Evolutionary conservation across 2,888 invertebrate genomes (phyloP), one percentile per base, ranked within the genome.

Genomic region (Volucella zonaria): DNA sequence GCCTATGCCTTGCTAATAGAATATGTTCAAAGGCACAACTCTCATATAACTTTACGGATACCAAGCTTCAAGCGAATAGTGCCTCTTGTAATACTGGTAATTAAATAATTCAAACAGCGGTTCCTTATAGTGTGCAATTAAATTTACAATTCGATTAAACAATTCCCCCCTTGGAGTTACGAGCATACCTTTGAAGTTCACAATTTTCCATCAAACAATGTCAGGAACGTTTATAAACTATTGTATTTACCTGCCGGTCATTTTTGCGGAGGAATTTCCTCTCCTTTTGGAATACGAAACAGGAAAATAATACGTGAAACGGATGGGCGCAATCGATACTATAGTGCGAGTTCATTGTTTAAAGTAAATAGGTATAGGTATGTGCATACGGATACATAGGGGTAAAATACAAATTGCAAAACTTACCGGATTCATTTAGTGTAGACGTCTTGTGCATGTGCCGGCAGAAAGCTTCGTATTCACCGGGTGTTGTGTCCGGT

Each of bases 401-500:
- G 31, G 31, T 40, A 54, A 15, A 43, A 9, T 43, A 40, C 49
- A 61, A 59, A 23, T 58, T 67, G 56, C 12, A 15, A 58, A 71
- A 90, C 90, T 91, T 89, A 92, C 92, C 92, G 89, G 91, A 89
- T 88, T 92, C 92, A 88, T 88, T 89, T 86, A 91, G 89, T 87
- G 90, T 89, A 61, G 91, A 89, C 79, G 90, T 90, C 88, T 88
- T 89, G 87, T 92, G 91, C 91, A 92, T 92, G 87, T 91, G 91
- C 82, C 89, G 89, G 86, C 91, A 91, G 87, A 92, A 90, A 86
- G 88, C 88, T 88, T 90, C 90, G 86, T 91, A 92, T 88, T 92
- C 92, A 78, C 89, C 89, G 79, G 87, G 86, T 88, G 74, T 62
- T 88, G 87, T 87, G 88, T 88, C 88, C 82, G 87, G 82, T 56